Percentiles rank a stretch among this genome's conserved stretches.
Evolutionary conservation across 2,888 invertebrate species (phyloP).

Genomic region (Cybosia mesomella): DNA sequence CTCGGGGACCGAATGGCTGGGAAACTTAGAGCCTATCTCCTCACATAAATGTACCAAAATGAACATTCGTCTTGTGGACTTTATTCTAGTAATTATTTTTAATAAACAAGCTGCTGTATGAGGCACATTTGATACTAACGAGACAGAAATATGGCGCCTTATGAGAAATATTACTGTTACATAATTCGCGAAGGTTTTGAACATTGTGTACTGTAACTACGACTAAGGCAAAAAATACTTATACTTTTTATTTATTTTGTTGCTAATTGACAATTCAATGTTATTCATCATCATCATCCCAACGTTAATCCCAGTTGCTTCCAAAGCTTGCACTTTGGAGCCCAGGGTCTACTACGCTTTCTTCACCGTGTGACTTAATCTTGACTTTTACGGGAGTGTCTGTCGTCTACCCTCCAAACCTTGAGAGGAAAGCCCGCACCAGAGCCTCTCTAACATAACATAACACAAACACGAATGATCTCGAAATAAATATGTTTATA

Average conservation of each 20-base stretch:
- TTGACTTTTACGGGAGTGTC: too few relatives aligned
- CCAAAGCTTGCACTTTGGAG: too few relatives aligned
- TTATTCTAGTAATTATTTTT: slow-evolving; percentile 42
- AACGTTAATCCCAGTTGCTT: too few relatives aligned
- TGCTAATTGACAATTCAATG: too few relatives aligned
- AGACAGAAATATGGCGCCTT: slow-evolving; percentile 2
- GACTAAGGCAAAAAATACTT: too few relatives aligned
- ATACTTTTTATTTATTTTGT: too few relatives aligned
- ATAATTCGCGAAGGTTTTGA: background rate
- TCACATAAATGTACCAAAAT: slow-evolving; percentile 54
- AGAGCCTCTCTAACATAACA: too few relatives aligned
- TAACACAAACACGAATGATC: too few relatives aligned
- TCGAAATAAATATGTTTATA: too few relatives aligned
- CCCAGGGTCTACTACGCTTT: too few relatives aligned
- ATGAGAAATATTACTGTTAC: background rate
- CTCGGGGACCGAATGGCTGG: slow-evolving; percentile 45
- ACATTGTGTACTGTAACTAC: background rate
- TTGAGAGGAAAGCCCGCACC: background rate
- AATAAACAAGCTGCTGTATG: slow-evolving; percentile 29
- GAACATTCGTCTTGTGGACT: slow-evolving; percentile 51
- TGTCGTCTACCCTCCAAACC: background rate
- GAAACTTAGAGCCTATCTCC: slow-evolving; percentile 46
- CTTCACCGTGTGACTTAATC: too few relatives aligned
- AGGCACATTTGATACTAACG: background rate
- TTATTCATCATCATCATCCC: background rate